Evolutionary conservation across 1,140 invertebrate genomes (phyloP), one percentile per base, ranked within the genome.

Genomic region (Tetramorium alpestre): DNA sequence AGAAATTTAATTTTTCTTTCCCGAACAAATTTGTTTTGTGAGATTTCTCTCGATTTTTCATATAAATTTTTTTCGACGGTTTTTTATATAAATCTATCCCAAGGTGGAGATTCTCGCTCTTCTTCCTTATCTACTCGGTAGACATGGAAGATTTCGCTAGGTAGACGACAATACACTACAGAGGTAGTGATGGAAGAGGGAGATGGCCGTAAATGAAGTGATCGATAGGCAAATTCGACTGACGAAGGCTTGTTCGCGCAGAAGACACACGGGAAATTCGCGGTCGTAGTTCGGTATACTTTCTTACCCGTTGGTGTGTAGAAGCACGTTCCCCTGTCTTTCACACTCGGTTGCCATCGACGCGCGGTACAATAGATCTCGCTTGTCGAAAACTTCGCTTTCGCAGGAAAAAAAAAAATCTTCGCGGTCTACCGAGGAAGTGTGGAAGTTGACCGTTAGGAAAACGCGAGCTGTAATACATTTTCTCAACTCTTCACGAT

Each of bases 191-290:
- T 64, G 56, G 56, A 49, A 73, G 78, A 75, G 72, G 56, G 81
- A 89, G 58, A 69, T 11, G 22, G 70, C 62, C 64, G 60, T 49
- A 65, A 89, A 82, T 87, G 69, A 89, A 86, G 89, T 91, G 88
- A 90, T 90, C 88, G 89, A 91, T 91, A 88, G 87, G 76, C 86
- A 82, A 90, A 87, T 88, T 88, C 88, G 81, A 51, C 76, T 81
- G 72, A 85, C 75, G 75, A 49, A 77, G n/a, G 44, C 69, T 89
- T 87, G 67, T 87, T 85, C 73, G 75, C 16, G 56, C 5, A 25
- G 54, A 78, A 76, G 56, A 69, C 67, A 75, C 47, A 47, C 67
- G 60, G 44, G 60, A 80, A 64, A 62, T 88, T 88, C n/a, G n/a
- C 56, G 73, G 58, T 76, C 44, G 73, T 78, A 82, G 54, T 80